Conservation (phyloP, 2,113 vertebrate species). For the Bubo bubo region DNA sequence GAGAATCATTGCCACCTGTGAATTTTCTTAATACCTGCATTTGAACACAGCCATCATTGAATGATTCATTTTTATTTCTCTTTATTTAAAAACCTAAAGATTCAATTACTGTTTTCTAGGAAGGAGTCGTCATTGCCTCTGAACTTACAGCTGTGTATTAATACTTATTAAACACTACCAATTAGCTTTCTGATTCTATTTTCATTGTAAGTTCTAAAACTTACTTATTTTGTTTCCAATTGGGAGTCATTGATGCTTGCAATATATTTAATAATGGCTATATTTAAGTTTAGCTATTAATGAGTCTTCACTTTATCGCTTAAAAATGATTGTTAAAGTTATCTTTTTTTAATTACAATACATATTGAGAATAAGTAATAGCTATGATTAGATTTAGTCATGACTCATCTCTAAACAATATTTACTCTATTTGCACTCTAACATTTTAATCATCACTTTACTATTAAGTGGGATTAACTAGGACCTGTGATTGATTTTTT, state of each 20-base stretch:
- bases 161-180: neutral
- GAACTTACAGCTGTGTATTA: no score
- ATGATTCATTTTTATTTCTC: no score
- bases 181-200: neutral
- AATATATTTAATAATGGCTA: no score
- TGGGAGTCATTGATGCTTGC: neutral
- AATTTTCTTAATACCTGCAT: no score
- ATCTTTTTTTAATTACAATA: neutral
- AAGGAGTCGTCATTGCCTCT: neutral
- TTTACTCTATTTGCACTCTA: neutral
- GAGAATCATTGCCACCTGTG: neutral
- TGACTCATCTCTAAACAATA: neutral
- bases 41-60: no score
- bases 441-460: fast-evolving
- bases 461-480: no score
- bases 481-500: neutral
- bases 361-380: neutral
- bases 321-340: neutral
- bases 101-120: neutral
- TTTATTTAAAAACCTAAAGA: no score
- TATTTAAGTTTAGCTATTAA: no score
- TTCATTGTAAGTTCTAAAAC: neutral
- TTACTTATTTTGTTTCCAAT: neutral
- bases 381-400: neutral
- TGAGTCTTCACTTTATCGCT: no score